Percentiles rank a stretch among this genome's conserved stretches.
phyloP scores from a whole-genome alignment of 2,888 invertebrate genomes.

The Pherbina coryleti region DNA sequence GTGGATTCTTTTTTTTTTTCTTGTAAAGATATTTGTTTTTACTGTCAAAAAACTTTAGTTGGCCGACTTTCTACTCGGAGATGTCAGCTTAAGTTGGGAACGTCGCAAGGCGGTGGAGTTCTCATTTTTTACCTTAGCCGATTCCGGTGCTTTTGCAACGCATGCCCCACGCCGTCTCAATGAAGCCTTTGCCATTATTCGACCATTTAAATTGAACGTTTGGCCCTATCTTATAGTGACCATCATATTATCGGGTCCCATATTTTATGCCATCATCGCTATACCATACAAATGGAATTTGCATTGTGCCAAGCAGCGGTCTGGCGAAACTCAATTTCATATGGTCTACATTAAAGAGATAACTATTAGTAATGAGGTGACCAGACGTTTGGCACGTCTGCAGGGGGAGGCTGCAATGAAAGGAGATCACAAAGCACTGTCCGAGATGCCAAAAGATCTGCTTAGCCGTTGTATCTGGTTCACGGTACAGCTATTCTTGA shows the following conservation, averaged over 20 bases:
- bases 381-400: constrained; percentile 43
- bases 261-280: constrained; percentile 77
- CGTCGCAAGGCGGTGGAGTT: constrained; percentile 80
- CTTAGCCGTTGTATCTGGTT: constrained; percentile 80
- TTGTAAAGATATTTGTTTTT: too few species aligned
- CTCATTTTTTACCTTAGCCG: constrained; percentile 81
- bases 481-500: constrained; percentile 77
- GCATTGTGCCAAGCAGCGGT: background rate
- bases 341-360: constrained; percentile 66
- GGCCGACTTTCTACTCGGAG: constrained; percentile 81
- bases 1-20: too few species aligned
- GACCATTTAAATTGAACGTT: constrained; percentile 82
- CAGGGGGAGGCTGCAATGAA: constrained; percentile 14
- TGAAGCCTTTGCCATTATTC: constrained; percentile 79
- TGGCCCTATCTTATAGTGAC: constrained; percentile 80
- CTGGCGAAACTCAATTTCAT: constrained; percentile 50
- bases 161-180: constrained; percentile 81
- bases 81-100: constrained; percentile 81
- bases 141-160: constrained; percentile 82
- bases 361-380: constrained; percentile 51
- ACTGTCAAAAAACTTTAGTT: constrained; percentile 43
- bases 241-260: constrained; percentile 77
- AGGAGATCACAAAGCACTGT: background rate
- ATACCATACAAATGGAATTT: constrained; percentile 70
- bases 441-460: constrained; percentile 66